These are phyloP conservation scores for Drosophila carrolli DNA, from an alignment of 1,140 invertebrate species.

Conservation along the genomic window DNA sequence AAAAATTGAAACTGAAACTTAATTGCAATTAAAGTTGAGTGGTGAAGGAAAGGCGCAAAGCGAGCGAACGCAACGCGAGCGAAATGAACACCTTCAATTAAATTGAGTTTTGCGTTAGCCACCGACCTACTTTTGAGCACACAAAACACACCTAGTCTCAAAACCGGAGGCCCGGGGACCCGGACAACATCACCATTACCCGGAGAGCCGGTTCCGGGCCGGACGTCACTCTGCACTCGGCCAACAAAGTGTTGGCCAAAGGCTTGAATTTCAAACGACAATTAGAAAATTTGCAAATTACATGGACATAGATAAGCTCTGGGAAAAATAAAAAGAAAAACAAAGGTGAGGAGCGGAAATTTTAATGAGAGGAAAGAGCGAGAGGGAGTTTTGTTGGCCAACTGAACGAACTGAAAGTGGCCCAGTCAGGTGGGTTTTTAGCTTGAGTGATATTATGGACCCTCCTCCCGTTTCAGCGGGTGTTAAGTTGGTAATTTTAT, in stretches of 20 bases:
- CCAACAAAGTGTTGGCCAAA: conserved; percentile 66
- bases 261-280: conserved; percentile 80
- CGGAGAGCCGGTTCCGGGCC: conserved; percentile 38
- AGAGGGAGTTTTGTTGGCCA: neutral
- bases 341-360: conserved; percentile 43
- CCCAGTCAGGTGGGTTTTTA: conserved; percentile 39
- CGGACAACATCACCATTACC: neutral
- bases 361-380: conserved; percentile 59
- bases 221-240: conserved; percentile 52
- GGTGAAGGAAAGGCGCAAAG: conserved; percentile 41
- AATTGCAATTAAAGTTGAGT: conserved; percentile 78
- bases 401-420: conserved; percentile 23
- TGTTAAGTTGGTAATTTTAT: conserved; percentile 84
- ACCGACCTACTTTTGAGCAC: conserved; percentile 61
- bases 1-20: conserved; percentile 68
- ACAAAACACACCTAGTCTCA: conserved; percentile 41
- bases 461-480: conserved; percentile 53
- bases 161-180: conserved; percentile 15
- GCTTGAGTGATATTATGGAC: conserved; percentile 1
- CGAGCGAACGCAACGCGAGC: conserved; percentile 34
- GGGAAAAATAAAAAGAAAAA: conserved; percentile 33
- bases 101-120: conserved; percentile 60
- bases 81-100: conserved; percentile 72
- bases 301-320: conserved; percentile 40
- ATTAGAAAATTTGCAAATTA: conserved; percentile 84